phyloP scores from a whole-genome alignment of 2,888 invertebrate species.

The Amphimallon solstitiale region DNA sequence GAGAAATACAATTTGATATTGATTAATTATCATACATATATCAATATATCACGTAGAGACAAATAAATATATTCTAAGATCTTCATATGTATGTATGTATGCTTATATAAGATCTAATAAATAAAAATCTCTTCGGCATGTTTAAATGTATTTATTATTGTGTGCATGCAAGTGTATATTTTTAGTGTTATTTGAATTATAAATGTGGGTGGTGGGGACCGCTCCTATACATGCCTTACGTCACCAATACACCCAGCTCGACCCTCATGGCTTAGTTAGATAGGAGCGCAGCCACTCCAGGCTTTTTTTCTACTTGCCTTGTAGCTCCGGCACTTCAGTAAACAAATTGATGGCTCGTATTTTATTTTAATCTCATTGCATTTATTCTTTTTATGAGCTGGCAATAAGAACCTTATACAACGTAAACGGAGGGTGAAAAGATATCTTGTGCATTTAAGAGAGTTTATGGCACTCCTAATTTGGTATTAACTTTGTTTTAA shows the following conservation, averaged over 20 bases:
- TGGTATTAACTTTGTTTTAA: too few relatives aligned
- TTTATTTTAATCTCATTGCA: slow-evolving; percentile 28
- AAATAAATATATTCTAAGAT: slow-evolving; percentile 21
- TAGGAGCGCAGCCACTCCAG: slow-evolving; percentile 22
- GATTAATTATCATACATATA: too few relatives aligned
- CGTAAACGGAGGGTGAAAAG: neutral
- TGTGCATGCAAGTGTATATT: slow-evolving; percentile 30
- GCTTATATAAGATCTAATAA: slow-evolving; percentile 18
- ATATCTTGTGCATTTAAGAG: neutral
- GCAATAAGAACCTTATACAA: neutral
- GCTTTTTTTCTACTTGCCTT: slow-evolving; percentile 17
- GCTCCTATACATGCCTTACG: slow-evolving; percentile 36
- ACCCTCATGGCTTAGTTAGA: slow-evolving; percentile 38
- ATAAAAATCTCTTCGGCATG: slow-evolving; percentile 14
- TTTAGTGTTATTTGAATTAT: slow-evolving; percentile 32
- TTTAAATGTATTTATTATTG: slow-evolving; percentile 28
- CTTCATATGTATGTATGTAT: neutral
- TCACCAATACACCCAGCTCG: slow-evolving; percentile 41
- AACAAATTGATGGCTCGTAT: slow-evolving; percentile 31
- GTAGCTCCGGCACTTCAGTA: slow-evolving; percentile 18
- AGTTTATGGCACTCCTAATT: too few relatives aligned
- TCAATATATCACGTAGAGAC: neutral
- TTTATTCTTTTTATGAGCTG: slow-evolving; percentile 19
- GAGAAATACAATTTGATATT: too few relatives aligned
- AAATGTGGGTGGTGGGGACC: slow-evolving; percentile 39